phyloP scores from a whole-genome alignment of 2,888 invertebrate species.

The Drosophila birchii region DNA sequence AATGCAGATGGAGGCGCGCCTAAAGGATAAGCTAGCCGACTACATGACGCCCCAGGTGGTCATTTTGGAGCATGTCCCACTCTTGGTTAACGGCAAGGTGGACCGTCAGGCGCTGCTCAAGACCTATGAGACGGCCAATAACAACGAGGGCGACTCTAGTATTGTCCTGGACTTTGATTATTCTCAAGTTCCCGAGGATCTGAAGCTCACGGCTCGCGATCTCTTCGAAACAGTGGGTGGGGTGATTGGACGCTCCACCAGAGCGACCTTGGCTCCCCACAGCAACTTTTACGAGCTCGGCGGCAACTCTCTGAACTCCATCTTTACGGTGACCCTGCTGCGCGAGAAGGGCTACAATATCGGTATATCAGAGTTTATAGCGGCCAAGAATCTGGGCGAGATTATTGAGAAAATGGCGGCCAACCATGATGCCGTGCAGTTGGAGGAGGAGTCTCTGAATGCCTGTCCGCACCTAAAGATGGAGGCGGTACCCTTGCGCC shows the following conservation, averaged over 20 bases:
- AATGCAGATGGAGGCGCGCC: constrained; percentile 87
- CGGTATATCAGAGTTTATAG: constrained; percentile 93
- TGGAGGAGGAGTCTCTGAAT: constrained; percentile 79
- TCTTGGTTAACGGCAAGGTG: constrained; percentile 94
- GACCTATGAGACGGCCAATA: constrained; percentile 90
- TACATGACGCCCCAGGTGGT: constrained; percentile 94
- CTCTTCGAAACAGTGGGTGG: constrained; percentile 91
- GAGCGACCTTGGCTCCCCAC: constrained; percentile 87
- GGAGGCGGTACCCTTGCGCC: constrained; percentile 77
- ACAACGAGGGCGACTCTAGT: constrained; percentile 85
- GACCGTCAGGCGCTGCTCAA: constrained; percentile 92
- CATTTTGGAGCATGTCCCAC: constrained; percentile 90
- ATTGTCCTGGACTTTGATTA: constrained; percentile 89
- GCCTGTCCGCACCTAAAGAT: constrained; percentile 81
- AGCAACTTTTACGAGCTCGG: constrained; percentile 94
- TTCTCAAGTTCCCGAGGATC: constrained; percentile 87
- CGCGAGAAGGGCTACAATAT: constrained; percentile 91
- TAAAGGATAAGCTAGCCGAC: constrained; percentile 88
- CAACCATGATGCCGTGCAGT: constrained; percentile 73
- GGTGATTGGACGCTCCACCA: constrained; percentile 88
- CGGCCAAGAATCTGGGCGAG: constrained; percentile 89
- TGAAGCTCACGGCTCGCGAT: constrained; percentile 88
- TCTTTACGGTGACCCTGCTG: constrained; percentile 91
- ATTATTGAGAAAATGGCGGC: constrained; percentile 87
- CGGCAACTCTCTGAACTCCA: constrained; percentile 94